A percentile compares a stretch with the other conserved stretches of the same genome.
phyloP scores from a whole-genome alignment of 2,797 vertebrate genomes.

The Sebastes steindachneri region DNA sequence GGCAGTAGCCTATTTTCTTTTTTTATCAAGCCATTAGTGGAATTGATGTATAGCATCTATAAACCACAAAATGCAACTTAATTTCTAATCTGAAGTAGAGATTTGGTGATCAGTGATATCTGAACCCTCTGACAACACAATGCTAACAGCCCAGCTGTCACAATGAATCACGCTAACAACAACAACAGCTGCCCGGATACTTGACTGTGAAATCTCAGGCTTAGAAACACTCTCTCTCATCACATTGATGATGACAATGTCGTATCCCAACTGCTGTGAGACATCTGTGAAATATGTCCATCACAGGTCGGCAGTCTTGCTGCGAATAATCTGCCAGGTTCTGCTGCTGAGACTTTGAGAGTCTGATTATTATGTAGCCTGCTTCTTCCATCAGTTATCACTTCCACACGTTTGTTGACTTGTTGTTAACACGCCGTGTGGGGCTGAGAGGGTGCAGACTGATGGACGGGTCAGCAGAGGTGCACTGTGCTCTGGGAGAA shows the following conservation, averaged over 20 bases:
- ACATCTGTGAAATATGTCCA: conserved; percentile 12
- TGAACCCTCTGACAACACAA: not conserved
- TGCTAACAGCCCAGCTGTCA: conserved; percentile 2
- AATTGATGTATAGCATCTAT: not conserved
- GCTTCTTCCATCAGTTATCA: conserved; percentile 10
- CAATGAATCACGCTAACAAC: not conserved
- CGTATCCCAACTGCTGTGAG: conserved; percentile 28
- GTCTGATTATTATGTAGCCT: conserved; percentile 14
- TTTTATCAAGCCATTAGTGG: not conserved
- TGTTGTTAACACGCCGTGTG: conserved; percentile 32
- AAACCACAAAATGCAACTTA: not conserved
- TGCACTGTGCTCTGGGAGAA: not conserved
- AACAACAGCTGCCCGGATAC: not conserved
- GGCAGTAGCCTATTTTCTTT: not conserved
- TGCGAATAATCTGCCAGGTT: not conserved
- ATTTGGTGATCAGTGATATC: not conserved
- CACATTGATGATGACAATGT: not conserved
- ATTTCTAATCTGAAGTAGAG: not conserved
- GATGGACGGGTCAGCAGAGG: conserved; percentile 24
- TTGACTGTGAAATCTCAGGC: conserved; percentile 3
- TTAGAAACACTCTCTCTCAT: not conserved
- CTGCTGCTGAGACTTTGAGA: conserved; percentile 16
- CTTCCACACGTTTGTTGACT: conserved; percentile 7
- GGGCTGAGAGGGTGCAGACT: conserved; percentile 8
- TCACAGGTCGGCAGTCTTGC: not conserved